Base-by-base conservation (phyloP, 2,888 invertebrate species). In the Brachynemurus nebulosus region DNA sequence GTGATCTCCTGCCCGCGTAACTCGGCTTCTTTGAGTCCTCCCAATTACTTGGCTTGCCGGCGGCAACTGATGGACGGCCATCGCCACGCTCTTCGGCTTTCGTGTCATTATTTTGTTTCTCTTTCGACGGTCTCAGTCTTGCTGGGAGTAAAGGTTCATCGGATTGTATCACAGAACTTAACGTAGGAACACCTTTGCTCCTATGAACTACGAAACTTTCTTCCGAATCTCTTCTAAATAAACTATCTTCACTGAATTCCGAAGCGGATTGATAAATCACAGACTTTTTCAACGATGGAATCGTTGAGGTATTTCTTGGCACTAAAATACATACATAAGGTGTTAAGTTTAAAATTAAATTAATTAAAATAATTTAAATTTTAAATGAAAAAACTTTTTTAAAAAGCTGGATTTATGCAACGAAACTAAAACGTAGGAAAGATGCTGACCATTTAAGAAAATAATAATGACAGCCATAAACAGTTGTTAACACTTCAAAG, bases 21-120 rank as follows among this genome's bases (percentile, higher is more conserved):
- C 76, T 76, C 39, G 73, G 73, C 59, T 77, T 74, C 54, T 78
- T 70, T 50, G 72, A 70, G 48, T 83, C 84, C 62, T 81, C 81
- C 81, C 85, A 86, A 66, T 84, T 82, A 56, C 88, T 86, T 42
- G 90, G 90, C 55, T 82, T 78, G 27, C 89, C 90, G 47, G 90
- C 89, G 50, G 88, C 77, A 47, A 74, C 70, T 53, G 66, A 66
- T 50, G 16, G 43, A 27, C 39, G 41, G 14, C 53, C 47, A 45
- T 65, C 63, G 7, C 77, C 78, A 60, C 77, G 68, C 60, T 82
- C 82, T 52, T 81, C 79, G 35, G 77, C 75, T 58, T 78, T 78
- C 43, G 71, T 70, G 55, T 78, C 77, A 55, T 67, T 68, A 60
- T 74, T 74, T 48, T 66, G 67, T 53, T 72, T 74, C 60, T 79